Conservation (phyloP, 2,888 invertebrate species). For the Polydrusus tereticollis region DNA sequence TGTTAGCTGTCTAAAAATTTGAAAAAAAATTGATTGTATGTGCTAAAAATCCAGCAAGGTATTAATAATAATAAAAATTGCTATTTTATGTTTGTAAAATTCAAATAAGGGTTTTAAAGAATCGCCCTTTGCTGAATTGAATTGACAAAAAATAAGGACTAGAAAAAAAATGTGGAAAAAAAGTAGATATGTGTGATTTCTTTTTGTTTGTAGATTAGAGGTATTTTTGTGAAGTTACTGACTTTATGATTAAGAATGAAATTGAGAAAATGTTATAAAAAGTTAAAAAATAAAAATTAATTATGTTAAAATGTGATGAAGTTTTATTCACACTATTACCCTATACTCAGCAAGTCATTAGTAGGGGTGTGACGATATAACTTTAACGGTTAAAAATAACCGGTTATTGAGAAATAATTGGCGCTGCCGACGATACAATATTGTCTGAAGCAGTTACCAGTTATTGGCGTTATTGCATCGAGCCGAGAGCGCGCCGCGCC, state of each 20-base stretch:
- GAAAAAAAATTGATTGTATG: constrained; percentile 1
- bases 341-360: too few relatives aligned
- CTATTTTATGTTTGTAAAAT: constrained; percentile 1
- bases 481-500: too few relatives aligned
- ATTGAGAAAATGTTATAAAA: constrained; percentile 62
- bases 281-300: constrained; percentile 63
- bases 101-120: not conserved
- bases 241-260: constrained; percentile 36
- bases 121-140: not conserved
- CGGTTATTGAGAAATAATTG: too few relatives aligned
- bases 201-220: constrained; percentile 22
- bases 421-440: too few relatives aligned
- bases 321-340: constrained; percentile 38
- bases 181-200: constrained; percentile 8
- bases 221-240: constrained; percentile 28
- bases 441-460: too few relatives aligned
- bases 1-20: constrained; percentile 56
- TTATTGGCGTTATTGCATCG: too few relatives aligned
- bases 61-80: not conserved
- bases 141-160: not conserved
- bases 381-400: too few relatives aligned
- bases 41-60: not conserved
- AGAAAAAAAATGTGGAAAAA: constrained; percentile 12
- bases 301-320: constrained; percentile 57
- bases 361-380: too few relatives aligned